Conservation (phyloP, 2,113 vertebrate species). For the Archocentrus centrarchus region DNA sequence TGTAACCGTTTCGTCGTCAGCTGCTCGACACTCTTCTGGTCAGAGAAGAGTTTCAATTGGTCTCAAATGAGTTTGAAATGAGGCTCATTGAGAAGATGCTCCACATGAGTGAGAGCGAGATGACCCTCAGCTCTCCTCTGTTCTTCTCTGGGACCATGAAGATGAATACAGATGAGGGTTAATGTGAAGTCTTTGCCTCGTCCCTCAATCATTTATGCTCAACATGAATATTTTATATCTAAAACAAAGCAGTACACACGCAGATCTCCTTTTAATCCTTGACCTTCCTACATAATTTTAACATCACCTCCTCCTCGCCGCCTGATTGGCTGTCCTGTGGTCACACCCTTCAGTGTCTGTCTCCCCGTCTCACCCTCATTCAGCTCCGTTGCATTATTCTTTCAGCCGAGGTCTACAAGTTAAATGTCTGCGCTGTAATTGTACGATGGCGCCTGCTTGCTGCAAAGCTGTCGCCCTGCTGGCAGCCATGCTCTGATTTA, state of each 20-base stretch:
- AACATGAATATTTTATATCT: slow-evolving; percentile 55
- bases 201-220: slow-evolving; percentile 35
- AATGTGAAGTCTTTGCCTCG: slow-evolving; percentile 13
- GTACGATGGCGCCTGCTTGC: slow-evolving; percentile 42
- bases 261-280: slow-evolving; percentile 25
- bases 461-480: slow-evolving; percentile 42
- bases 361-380: slow-evolving; percentile 30
- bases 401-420: slow-evolving; percentile 50
- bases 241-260: not conserved
- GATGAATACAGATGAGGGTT: slow-evolving; percentile 44
- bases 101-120: not conserved
- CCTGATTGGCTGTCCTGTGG: not conserved
- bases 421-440: slow-evolving; percentile 49
- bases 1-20: not conserved
- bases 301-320: slow-evolving; percentile 9
- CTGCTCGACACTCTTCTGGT: not conserved
- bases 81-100: not conserved
- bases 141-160: slow-evolving; percentile 19
- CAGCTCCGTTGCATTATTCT: slow-evolving; percentile 45
- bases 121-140: slow-evolving; percentile 18
- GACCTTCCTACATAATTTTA: slow-evolving; percentile 25
- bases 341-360: slow-evolving; percentile 34
- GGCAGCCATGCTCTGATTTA: slow-evolving; percentile 63
- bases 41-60: not conserved
- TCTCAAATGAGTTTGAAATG: not conserved